Conservation (phyloP, 2,888 invertebrate species). For the Stenichneumon culpator region DNA sequence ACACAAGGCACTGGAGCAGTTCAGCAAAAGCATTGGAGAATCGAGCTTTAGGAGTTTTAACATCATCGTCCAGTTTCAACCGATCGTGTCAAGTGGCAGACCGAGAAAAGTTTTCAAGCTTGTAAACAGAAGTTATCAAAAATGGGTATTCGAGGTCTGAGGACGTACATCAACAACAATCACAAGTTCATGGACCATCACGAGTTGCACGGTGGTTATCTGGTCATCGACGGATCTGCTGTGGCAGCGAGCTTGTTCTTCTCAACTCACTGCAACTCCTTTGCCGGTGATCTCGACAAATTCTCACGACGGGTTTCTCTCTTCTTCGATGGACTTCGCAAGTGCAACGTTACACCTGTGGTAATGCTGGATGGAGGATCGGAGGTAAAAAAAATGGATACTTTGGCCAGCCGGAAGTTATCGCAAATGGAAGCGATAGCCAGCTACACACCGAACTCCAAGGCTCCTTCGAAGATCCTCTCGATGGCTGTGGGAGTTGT, state of each 20-base stretch:
- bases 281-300: constrained; percentile 94
- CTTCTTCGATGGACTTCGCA: constrained; percentile 90
- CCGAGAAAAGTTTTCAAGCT: background rate
- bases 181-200: constrained; percentile 88
- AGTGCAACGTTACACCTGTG: constrained; percentile 90
- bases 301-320: constrained; percentile 88
- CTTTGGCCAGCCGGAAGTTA: constrained; percentile 87
- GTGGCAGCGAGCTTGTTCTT: constrained; percentile 90
- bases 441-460: constrained; percentile 85
- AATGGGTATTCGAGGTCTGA: constrained; percentile 95
- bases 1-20: too few relatives aligned
- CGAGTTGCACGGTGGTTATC: constrained; percentile 89
- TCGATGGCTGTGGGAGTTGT: constrained; percentile 92
- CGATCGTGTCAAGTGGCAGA: background rate
- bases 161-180: constrained; percentile 90
- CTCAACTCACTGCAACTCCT: constrained; percentile 88
- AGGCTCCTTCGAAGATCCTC: constrained; percentile 87
- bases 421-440: constrained; percentile 88
- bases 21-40: background rate
- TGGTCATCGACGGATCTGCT: constrained; percentile 94
- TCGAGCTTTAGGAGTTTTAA: background rate
- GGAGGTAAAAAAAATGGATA: constrained; percentile 90
- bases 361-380: constrained; percentile 94
- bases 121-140: background rate
- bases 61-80: background rate